A percentile compares a stretch with the other conserved stretches of the same genome.
phyloP scores from a whole-genome alignment of 2,888 invertebrate genomes.

The Acleris laterana region DNA sequence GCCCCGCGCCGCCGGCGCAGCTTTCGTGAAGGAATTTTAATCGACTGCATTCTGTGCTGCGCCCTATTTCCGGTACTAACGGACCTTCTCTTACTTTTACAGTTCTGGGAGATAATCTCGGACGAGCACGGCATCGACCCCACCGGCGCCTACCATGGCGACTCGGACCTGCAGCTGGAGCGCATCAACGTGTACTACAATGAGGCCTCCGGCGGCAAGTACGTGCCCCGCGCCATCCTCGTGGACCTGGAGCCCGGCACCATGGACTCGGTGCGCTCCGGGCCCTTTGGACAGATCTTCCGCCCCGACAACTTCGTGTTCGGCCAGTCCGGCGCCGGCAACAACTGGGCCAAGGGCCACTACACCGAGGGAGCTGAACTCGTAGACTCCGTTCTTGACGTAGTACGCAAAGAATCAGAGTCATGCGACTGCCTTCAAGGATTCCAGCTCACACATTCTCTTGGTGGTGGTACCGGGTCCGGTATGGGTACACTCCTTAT shows the following conservation, averaged over 20 bases:
- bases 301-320: constrained; percentile 90
- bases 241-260: constrained; percentile 77
- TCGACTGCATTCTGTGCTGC: constrained; percentile 55
- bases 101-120: constrained; percentile 96
- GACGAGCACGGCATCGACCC: constrained; percentile 98
- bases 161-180: constrained; percentile 95
- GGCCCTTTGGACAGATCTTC: constrained; percentile 90
- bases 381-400: constrained; percentile 91
- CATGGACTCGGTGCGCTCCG: constrained; percentile 88
- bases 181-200: constrained; percentile 98
- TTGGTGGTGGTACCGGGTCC: constrained; percentile 81
- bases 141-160: constrained; percentile 94
- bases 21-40: constrained; percentile 70
- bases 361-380: constrained; percentile 88
- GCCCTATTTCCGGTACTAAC: constrained; percentile 81
- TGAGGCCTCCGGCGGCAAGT: constrained; percentile 89
- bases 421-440: constrained; percentile 96
- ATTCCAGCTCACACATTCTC: constrained; percentile 93
- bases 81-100: constrained; percentile 86
- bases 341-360: constrained; percentile 88
- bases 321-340: constrained; percentile 85
- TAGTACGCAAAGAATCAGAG: constrained; percentile 94
- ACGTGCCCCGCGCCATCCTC: constrained; percentile 76
- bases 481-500: constrained; percentile 90
- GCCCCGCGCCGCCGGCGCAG: constrained; percentile 54